These are phyloP conservation scores for Melospiza georgiana DNA, from an alignment of 2,113 vertebrate species.

Conservation along the genomic window DNA sequence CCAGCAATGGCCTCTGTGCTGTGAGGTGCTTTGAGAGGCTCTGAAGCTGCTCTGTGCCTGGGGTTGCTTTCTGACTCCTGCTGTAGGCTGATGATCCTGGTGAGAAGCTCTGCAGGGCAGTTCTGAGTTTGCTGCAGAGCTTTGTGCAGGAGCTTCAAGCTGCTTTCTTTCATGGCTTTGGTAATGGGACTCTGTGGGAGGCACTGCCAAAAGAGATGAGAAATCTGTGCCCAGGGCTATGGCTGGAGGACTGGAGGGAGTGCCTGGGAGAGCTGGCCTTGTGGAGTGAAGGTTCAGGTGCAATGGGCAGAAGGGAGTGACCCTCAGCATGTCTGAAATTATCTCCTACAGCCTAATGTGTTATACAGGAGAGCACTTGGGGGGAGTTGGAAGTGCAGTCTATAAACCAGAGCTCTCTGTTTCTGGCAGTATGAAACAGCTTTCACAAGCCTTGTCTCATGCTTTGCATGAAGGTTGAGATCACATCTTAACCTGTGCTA, in stretches of 20 bases:
- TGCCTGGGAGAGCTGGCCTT: not conserved
- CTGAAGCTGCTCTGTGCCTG: not conserved
- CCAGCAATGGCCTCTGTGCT: not conserved
- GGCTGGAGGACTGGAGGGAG: not conserved
- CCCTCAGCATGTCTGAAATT: not conserved
- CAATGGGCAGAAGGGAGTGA: not conserved
- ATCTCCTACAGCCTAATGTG: not conserved
- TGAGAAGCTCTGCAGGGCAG: not conserved
- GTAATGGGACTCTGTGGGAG: not conserved
- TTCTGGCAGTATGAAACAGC: not conserved
- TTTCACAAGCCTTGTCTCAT: not conserved
- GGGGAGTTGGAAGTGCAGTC: not conserved
- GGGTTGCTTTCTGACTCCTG: not conserved
- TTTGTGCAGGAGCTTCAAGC: not conserved
- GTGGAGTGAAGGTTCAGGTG: not conserved
- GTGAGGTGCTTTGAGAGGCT: not conserved
- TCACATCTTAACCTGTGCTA: not conserved
- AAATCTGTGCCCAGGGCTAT: accelerated
- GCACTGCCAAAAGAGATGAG: not conserved
- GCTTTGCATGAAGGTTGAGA: not conserved
- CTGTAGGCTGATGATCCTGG: not conserved
- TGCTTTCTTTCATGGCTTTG: not conserved
- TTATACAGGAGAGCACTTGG: not conserved
- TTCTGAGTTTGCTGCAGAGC: not conserved
- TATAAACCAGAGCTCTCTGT: not conserved